These are phyloP conservation scores for Thamnophis elegans DNA, from an alignment of 2,797 vertebrate species.

Conservation along the genomic window DNA sequence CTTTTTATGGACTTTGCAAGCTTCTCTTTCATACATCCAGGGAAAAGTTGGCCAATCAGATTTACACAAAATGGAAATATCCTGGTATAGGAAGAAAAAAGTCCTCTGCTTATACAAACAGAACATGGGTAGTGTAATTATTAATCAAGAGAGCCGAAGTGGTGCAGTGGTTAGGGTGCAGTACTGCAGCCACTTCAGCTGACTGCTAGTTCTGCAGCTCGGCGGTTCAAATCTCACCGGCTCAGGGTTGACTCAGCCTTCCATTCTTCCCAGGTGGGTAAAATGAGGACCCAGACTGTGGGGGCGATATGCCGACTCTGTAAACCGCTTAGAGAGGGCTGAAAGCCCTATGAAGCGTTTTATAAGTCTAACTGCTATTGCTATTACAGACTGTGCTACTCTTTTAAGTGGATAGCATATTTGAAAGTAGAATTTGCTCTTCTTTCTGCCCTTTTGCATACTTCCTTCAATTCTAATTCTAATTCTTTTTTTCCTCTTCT, in stretches of 20 bases:
- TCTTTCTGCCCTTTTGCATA: neutral
- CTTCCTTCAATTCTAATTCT: neutral
- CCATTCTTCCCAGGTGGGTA: too few relatives aligned
- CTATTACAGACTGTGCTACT: neutral
- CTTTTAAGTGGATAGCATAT: neutral
- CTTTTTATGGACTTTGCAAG: neutral
- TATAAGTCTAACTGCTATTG: too few relatives aligned
- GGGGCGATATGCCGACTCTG: too few relatives aligned
- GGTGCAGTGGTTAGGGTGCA: too few relatives aligned
- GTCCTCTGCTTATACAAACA: neutral
- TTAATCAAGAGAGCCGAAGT: neutral
- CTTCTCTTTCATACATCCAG: neutral
- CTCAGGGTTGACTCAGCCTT: too few relatives aligned
- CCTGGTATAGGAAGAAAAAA: neutral
- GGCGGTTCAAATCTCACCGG: too few relatives aligned
- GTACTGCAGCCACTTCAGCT: too few relatives aligned
- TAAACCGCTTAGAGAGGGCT: too few relatives aligned
- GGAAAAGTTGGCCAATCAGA: neutral
- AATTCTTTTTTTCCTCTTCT: neutral
- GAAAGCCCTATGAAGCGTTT: too few relatives aligned
- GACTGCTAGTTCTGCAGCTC: too few relatives aligned
- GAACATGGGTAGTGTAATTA: neutral
- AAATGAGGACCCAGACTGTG: too few relatives aligned
- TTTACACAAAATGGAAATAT: neutral
- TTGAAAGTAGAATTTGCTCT: neutral